Evolutionary conservation across 2,888 invertebrate species (phyloP).

Genomic region (Pristionchus exspectatus): DNA sequence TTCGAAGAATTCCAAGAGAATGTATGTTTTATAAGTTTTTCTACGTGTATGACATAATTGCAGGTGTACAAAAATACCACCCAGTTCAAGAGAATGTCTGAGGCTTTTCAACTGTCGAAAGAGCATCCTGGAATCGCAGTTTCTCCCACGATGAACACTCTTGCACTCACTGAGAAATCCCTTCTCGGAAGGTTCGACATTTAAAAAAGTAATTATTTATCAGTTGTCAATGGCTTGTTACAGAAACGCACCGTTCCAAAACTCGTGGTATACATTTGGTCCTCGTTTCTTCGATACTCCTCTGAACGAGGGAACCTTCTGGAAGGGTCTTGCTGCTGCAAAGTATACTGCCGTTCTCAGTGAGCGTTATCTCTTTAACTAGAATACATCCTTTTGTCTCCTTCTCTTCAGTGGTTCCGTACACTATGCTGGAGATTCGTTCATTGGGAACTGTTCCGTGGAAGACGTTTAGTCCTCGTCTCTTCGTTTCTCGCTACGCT

Average conservation of each 20-base stretch:
- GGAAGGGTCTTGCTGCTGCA: constrained; percentile 74
- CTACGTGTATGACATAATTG: constrained; percentile 19
- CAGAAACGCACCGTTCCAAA: constrained; percentile 61
- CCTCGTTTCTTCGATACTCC: constrained; percentile 78
- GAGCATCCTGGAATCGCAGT: constrained; percentile 77
- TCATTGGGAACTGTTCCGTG: constrained; percentile 66
- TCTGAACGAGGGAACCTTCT: constrained; percentile 75
- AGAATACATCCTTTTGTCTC: not conserved
- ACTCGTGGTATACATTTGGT: constrained; percentile 70
- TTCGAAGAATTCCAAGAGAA: constrained; percentile 74
- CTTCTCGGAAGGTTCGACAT: constrained; percentile 62
- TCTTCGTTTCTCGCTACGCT: constrained; percentile 63
- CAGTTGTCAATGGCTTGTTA: not conserved
- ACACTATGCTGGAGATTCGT: constrained; percentile 69
- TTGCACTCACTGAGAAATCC: constrained; percentile 64
- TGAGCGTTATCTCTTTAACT: constrained; percentile 51
- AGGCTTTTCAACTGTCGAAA: constrained; percentile 71
- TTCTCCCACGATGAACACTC: constrained; percentile 68
- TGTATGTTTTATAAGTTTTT: constrained; percentile 51
- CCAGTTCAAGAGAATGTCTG: constrained; percentile 76
- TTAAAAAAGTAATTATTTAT: not conserved
- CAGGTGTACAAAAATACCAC: constrained; percentile 69
- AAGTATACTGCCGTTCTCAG: constrained; percentile 74
- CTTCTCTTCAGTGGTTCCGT: constrained; percentile 62
- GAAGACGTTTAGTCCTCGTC: constrained; percentile 64